phyloP scores from a whole-genome alignment of 2,888 invertebrate species.

The Coleophora deauratella region DNA sequence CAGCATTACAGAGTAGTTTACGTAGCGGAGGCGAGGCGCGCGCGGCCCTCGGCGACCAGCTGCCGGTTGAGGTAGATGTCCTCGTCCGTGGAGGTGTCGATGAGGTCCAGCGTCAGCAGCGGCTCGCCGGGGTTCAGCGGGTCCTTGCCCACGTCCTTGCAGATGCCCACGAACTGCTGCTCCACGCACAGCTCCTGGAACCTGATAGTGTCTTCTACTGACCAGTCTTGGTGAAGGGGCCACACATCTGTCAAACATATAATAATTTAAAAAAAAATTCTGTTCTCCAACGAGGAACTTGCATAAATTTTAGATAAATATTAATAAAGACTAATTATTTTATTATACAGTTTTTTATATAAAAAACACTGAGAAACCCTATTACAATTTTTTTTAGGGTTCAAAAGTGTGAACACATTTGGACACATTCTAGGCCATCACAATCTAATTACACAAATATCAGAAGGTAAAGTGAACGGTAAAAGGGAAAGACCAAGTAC shows the following conservation, averaged over 20 bases:
- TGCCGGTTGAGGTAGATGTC: conserved; percentile 80
- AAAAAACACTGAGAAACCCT: too few relatives aligned
- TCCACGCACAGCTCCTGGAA: conserved; percentile 82
- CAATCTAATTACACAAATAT: too few relatives aligned
- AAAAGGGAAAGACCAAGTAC: too few relatives aligned
- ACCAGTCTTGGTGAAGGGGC: conserved; percentile 78
- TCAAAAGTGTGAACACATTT: too few relatives aligned
- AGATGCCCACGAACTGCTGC: conserved; percentile 79
- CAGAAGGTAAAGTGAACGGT: too few relatives aligned
- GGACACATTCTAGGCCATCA: too few relatives aligned
- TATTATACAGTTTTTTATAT: too few relatives aligned
- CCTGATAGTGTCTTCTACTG: conserved; percentile 80
- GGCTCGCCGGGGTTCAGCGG: conserved; percentile 75
- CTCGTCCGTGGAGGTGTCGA: conserved; percentile 79
- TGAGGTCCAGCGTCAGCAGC: conserved; percentile 78
- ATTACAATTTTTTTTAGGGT: too few relatives aligned
- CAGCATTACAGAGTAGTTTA: too few relatives aligned
- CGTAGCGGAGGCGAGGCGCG: conserved; percentile 44
- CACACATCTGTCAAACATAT: conserved; percentile 51
- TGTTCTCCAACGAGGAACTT: not conserved
- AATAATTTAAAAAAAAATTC: not conserved
- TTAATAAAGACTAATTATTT: too few relatives aligned
- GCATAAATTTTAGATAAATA: too few relatives aligned
- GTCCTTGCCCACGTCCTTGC: conserved; percentile 77
- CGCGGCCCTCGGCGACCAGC: conserved; percentile 77